These are phyloP conservation scores for Siderastrea siderea DNA, from an alignment of 92 coral and sea anemone species.

Conservation along the genomic window DNA sequence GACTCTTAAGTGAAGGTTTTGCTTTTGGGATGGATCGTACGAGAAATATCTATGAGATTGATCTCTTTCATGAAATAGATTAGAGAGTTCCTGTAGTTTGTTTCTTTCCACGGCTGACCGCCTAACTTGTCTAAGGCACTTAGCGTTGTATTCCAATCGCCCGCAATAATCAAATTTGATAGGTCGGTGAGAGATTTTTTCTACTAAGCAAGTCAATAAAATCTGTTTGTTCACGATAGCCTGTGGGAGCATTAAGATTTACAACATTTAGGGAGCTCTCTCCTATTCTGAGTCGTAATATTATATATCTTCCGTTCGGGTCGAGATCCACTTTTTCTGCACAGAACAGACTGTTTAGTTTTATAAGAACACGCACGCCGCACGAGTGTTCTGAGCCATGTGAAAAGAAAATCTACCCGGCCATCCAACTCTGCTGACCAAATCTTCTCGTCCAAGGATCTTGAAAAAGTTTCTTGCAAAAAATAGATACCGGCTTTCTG, in stretches of 20 bases:
- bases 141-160: background rate
- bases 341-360: background rate
- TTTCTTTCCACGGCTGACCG: constrained; percentile 1
- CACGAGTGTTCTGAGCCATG: background rate
- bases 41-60: background rate
- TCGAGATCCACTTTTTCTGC: background rate
- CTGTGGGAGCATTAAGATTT: constrained; percentile 7
- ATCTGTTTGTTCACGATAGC: background rate
- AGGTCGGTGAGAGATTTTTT: background rate
- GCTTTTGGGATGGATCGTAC: background rate
- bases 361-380: background rate
- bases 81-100: constrained; percentile 10
- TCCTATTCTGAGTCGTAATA: background rate
- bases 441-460: background rate
- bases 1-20: background rate
- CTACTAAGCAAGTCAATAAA: background rate
- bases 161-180: constrained; percentile 4
- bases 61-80: constrained; percentile 5
- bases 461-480: background rate
- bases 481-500: background rate
- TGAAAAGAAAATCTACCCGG: background rate
- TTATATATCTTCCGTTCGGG: background rate
- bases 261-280: background rate
- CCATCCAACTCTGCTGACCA: background rate
- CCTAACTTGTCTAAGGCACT: background rate